Percentiles rank a stretch among this genome's conserved stretches.
phyloP scores from a whole-genome alignment of 1,140 invertebrate genomes.

The Phymorhynchus buccinoides region DNA sequence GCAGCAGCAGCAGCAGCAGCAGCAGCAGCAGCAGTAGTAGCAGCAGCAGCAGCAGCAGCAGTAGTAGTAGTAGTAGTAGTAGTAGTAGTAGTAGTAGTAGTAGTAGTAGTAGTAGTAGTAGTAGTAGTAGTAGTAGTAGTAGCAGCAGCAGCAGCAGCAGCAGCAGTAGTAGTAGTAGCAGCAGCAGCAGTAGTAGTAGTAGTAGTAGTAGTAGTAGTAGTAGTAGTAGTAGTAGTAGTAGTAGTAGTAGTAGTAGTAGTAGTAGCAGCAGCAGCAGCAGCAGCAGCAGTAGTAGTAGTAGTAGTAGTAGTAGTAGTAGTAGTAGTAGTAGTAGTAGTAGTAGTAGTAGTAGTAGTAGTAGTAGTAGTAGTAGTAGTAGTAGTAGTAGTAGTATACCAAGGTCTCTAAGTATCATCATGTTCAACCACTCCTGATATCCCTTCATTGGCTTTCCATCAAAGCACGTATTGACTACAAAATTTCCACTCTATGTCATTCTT shows the following conservation, averaged over 20 bases:
- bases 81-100: conserved; percentile 35
- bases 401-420: too few species aligned
- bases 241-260: background rate
- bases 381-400: too few species aligned
- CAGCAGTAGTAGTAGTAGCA: conserved; percentile 30
- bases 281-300: conserved; percentile 21
- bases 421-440: too few species aligned
- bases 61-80: conserved; percentile 39
- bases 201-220: conserved; percentile 8
- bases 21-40: conserved; percentile 25
- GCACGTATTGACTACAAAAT: too few species aligned
- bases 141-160: conserved; percentile 29
- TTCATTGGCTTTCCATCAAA: too few species aligned
- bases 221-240: background rate
- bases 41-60: conserved; percentile 36
- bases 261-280: conserved; percentile 22
- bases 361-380: conserved; percentile 34
- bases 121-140: conserved; percentile 37
- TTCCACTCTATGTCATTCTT: too few species aligned
- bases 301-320: conserved; percentile 31
- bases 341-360: conserved; percentile 34
- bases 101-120: conserved; percentile 42
- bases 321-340: conserved; percentile 37
- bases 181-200: conserved; percentile 19
- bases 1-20: conserved; percentile 30